These are phyloP conservation scores for Bubo scandiacus DNA, from an alignment of 2,113 vertebrate species.

Conservation along the genomic window DNA sequence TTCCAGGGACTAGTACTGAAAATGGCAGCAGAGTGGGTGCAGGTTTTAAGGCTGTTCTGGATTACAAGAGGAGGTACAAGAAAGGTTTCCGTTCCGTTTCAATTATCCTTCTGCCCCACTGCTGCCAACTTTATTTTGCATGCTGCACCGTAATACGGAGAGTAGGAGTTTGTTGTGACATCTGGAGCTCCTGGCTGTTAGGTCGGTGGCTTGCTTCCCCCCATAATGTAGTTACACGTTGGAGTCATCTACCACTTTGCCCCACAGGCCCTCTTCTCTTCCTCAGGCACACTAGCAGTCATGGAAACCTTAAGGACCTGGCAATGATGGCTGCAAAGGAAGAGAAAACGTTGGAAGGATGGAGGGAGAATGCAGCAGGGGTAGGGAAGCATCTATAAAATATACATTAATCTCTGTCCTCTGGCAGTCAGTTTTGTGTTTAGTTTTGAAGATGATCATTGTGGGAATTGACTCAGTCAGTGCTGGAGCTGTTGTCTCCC, in stretches of 20 bases:
- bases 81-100: not conserved
- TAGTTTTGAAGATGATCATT: not conserved
- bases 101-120: not conserved
- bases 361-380: not conserved
- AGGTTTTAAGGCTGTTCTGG: not conserved
- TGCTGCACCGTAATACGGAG: fast-evolving
- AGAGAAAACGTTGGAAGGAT: not conserved
- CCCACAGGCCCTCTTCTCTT: not conserved
- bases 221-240: too few species aligned
- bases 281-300: not conserved
- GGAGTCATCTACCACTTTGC: not conserved
- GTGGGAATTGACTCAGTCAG: not conserved
- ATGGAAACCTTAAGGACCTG: not conserved
- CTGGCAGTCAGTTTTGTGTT: not conserved
- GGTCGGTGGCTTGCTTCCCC: not conserved
- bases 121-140: not conserved
- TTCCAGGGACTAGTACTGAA: not conserved
- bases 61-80: not conserved
- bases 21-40: not conserved
- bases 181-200: not conserved
- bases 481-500: not conserved
- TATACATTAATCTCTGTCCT: not conserved
- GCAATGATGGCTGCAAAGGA: not conserved
- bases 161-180: not conserved
- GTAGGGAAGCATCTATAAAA: not conserved